Evolutionary conservation across 2,888 invertebrate genomes (phyloP).

Genomic region (Bursaphelenchus okinawaensis): DNA sequence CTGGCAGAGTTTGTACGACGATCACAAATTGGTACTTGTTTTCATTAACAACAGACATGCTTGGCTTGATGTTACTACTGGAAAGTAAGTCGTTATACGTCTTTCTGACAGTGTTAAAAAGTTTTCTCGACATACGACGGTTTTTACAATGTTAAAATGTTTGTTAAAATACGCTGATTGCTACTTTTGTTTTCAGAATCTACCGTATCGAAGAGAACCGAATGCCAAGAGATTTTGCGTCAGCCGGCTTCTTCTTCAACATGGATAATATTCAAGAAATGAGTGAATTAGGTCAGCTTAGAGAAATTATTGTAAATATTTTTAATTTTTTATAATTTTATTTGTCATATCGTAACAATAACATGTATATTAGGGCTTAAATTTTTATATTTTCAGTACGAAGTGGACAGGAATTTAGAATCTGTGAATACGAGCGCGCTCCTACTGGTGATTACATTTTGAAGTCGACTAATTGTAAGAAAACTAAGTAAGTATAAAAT

Average conservation of each 20-base stretch:
- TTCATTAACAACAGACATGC: constrained; percentile 28
- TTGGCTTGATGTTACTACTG: constrained; percentile 13
- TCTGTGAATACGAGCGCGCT: constrained; percentile 28
- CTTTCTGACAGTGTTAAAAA: not conserved
- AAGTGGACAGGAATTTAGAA: constrained; percentile 23
- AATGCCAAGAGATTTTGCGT: constrained; percentile 24
- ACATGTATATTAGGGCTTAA: not conserved
- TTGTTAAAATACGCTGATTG: too few species aligned
- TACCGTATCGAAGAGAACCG: constrained; percentile 29
- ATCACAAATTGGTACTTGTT: constrained; percentile 25
- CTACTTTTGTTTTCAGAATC: constrained; percentile 28
- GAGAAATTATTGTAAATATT: not conserved
- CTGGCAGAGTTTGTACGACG: constrained; percentile 32
- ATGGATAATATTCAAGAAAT: constrained; percentile 30
- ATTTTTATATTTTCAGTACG: constrained; percentile 18
- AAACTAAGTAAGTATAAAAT: constrained; percentile 22
- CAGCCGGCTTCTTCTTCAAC: constrained; percentile 33
- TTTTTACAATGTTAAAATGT: too few species aligned
- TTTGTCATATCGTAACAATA: not conserved
- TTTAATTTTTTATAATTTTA: not conserved
- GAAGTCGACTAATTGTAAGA: constrained; percentile 17
- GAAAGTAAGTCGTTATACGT: not conserved
- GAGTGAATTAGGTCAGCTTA: constrained; percentile 24
- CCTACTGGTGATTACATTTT: constrained; percentile 19
- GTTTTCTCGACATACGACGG: too few species aligned